Conservation (phyloP, 1,140 invertebrate species). For the Leptonema lineaticorne region DNA sequence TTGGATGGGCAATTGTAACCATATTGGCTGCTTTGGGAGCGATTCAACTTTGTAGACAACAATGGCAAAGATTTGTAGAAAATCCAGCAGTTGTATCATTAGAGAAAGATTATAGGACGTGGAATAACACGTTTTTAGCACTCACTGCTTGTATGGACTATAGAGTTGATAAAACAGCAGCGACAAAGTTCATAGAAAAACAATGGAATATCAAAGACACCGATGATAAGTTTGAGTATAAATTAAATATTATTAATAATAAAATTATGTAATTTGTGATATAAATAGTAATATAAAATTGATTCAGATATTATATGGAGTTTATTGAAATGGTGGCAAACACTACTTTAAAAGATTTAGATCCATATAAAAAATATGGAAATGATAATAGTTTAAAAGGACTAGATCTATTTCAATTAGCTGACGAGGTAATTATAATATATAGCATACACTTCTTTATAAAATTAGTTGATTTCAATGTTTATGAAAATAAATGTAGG, state of each 20-base stretch:
- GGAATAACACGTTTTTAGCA: constrained; percentile 58
- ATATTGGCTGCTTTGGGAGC: constrained; percentile 48
- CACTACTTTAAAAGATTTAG: constrained; percentile 51
- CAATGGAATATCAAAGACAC: constrained; percentile 19
- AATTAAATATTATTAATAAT: neutral
- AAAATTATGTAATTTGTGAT: constrained; percentile 7
- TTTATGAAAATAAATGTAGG: no score
- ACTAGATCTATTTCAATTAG: constrained; percentile 54
- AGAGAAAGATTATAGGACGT: constrained; percentile 61
- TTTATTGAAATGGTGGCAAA: constrained; percentile 56
- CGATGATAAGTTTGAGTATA: constrained; percentile 26
- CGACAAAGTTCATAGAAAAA: constrained; percentile 20
- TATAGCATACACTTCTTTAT: neutral
- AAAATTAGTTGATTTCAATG: neutral
- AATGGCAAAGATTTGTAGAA: constrained; percentile 56
- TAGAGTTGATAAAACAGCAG: constrained; percentile 39
- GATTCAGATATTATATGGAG: constrained; percentile 49
- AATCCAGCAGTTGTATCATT: constrained; percentile 63
- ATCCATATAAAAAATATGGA: constrained; percentile 50
- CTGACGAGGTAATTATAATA: constrained; percentile 42
- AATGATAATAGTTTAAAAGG: constrained; percentile 49
- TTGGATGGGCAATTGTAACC: constrained; percentile 54
- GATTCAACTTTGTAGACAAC: constrained; percentile 49
- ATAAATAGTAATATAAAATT: no score
- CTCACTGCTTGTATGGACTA: constrained; percentile 55